Conservation (phyloP, 2,797 vertebrate species). For the Dallia pectoralis region DNA sequence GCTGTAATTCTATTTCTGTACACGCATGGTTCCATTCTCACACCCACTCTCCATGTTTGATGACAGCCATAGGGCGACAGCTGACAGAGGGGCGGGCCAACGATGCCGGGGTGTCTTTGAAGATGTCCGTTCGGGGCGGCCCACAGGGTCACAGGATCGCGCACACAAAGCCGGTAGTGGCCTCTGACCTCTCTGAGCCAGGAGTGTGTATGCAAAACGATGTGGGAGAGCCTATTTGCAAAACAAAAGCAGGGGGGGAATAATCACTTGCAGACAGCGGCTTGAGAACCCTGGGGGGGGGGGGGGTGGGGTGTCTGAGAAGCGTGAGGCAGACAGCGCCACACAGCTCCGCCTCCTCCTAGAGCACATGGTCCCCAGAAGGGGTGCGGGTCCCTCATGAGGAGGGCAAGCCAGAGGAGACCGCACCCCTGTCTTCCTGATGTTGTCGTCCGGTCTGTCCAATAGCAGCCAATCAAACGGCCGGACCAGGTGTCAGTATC, state of each 20-base stretch:
- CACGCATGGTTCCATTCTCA: slow-evolving; percentile 66
- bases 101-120: slow-evolving; percentile 48
- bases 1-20: slow-evolving; percentile 77
- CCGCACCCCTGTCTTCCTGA: not conserved
- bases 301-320: slow-evolving; percentile 13
- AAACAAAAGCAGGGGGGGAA: slow-evolving; percentile 65
- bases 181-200: slow-evolving; percentile 67
- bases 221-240: slow-evolving; percentile 63
- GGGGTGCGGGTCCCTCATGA: slow-evolving; percentile 46
- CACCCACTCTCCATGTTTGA: slow-evolving; percentile 35
- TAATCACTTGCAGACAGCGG: slow-evolving; percentile 64
- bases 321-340: slow-evolving; percentile 49
- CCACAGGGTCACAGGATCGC: slow-evolving; percentile 29
- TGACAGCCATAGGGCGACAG: slow-evolving; percentile 74
- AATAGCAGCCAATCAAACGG: slow-evolving; percentile 12
- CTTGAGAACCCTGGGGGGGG: slow-evolving; percentile 50
- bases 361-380: slow-evolving; percentile 45
- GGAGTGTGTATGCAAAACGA: slow-evolving; percentile 72
- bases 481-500: slow-evolving; percentile 10
- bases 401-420: slow-evolving; percentile 22
- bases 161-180: slow-evolving; percentile 71
- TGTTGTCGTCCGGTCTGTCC: slow-evolving; percentile 6
- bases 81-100: slow-evolving; percentile 61
- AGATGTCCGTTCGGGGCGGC: slow-evolving; percentile 10
- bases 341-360: slow-evolving; percentile 48